phyloP scores from a whole-genome alignment of 2,888 invertebrate species.

The Drosophila barbarae region DNA sequence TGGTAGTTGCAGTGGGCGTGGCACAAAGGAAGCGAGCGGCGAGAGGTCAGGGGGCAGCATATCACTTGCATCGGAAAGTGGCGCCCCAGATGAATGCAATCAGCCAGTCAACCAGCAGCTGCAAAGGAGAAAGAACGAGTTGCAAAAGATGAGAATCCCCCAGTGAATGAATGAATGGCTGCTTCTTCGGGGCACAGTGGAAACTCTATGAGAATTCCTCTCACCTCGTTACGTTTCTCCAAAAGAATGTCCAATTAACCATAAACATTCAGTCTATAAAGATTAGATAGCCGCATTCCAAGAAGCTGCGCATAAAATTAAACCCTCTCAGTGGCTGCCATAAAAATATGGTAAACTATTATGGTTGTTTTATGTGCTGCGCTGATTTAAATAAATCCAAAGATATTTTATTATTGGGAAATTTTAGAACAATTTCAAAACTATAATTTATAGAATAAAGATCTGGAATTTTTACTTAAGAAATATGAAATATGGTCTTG shows the following conservation, averaged over 20 bases:
- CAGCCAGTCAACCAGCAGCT: slow-evolving; percentile 27
- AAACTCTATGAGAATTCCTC: slow-evolving; percentile 1
- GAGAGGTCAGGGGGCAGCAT: slow-evolving; percentile 38
- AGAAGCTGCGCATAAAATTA: slow-evolving; percentile 24
- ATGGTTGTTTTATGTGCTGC: background rate
- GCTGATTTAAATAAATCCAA: background rate
- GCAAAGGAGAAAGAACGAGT: slow-evolving; percentile 20
- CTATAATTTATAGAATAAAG: background rate
- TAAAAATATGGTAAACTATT: slow-evolving; percentile 14
- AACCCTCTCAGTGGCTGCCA: slow-evolving; percentile 9
- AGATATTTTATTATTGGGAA: slow-evolving; percentile 1
- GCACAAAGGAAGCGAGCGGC: slow-evolving; percentile 1
- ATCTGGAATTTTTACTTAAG: background rate
- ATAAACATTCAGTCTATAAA: slow-evolving; percentile 10
- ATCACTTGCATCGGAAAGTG: slow-evolving; percentile 68
- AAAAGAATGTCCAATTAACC: slow-evolving; percentile 21
- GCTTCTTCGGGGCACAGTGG: slow-evolving; percentile 28
- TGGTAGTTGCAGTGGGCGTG: slow-evolving; percentile 60
- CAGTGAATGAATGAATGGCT: slow-evolving; percentile 36
- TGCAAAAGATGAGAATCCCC: slow-evolving; percentile 44
- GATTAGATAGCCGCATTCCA: slow-evolving; percentile 23
- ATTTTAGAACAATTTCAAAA: slow-evolving; percentile 2
- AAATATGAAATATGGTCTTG: background rate
- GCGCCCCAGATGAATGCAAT: slow-evolving; percentile 65
- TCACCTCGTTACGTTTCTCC: slow-evolving; percentile 5